These are phyloP conservation scores for Castor canadensis DNA, from an alignment of 2,113 vertebrate genomes.

Conservation along the genomic window DNA sequence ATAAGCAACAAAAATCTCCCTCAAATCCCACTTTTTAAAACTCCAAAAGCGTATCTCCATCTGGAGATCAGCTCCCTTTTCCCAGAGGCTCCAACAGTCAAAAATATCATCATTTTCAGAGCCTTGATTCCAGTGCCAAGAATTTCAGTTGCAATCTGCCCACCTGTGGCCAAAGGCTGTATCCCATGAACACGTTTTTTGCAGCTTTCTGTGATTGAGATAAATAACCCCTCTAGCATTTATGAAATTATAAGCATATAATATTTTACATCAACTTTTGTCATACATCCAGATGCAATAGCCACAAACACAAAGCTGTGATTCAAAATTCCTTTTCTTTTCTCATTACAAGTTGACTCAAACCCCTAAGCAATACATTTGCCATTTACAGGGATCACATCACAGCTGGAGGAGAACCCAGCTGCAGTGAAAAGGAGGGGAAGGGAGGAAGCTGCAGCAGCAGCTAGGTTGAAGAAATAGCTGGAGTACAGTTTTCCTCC, in stretches of 20 bases:
- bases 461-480: neutral
- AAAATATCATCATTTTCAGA: neutral
- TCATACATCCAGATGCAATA: neutral
- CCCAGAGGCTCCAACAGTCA: neutral
- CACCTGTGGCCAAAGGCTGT: neutral
- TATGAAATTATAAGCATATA: constrained; percentile 20
- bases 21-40: neutral
- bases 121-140: neutral
- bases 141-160: neutral
- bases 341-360: neutral
- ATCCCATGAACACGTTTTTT: neutral
- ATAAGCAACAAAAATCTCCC: neutral
- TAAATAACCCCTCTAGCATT: neutral
- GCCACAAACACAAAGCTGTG: constrained; percentile 38
- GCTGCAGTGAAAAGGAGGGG: neutral
- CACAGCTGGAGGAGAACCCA: neutral
- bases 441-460: neutral
- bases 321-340: constrained; percentile 15
- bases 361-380: neutral
- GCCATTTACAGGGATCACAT: neutral
- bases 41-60: neutral
- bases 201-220: neutral
- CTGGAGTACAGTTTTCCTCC: neutral
- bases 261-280: neutral
- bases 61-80: neutral